Conservation (phyloP, 1,140 invertebrate genomes). For the Drosophila pectinifera region DNA sequence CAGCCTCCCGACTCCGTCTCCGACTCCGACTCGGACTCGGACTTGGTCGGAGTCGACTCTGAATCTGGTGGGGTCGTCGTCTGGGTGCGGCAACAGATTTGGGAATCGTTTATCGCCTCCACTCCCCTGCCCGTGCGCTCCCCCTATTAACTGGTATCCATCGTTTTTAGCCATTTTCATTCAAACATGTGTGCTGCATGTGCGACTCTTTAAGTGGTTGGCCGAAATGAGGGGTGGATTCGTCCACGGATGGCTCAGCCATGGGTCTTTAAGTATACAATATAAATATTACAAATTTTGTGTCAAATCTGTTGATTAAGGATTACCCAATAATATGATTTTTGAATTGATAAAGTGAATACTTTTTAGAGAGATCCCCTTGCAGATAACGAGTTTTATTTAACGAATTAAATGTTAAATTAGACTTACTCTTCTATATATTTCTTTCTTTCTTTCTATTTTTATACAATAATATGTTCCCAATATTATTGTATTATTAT, state of each 20-base stretch:
- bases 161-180: conserved; percentile 44
- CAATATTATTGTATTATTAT: too few relatives aligned
- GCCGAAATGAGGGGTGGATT: conserved; percentile 18
- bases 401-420: background rate
- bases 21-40: conserved; percentile 7
- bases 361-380: too few relatives aligned
- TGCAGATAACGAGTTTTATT: background rate
- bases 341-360: background rate
- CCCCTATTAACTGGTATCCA: conserved; percentile 43
- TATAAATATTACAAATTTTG: background rate
- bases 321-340: background rate
- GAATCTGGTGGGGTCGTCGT: conserved; percentile 17
- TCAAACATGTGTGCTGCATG: conserved; percentile 44
- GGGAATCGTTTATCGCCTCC: conserved; percentile 49
- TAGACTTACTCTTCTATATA: too few relatives aligned
- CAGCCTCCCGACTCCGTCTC: background rate
- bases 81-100: conserved; percentile 55
- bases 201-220: conserved; percentile 11
- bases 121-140: background rate
- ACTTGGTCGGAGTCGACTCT: too few relatives aligned
- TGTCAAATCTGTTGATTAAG: background rate
- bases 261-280: background rate
- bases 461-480: too few relatives aligned
- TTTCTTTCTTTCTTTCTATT: too few relatives aligned
- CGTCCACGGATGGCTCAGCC: background rate